Conservation (phyloP, 1,140 invertebrate species). For the Micrasema longulum region DNA sequence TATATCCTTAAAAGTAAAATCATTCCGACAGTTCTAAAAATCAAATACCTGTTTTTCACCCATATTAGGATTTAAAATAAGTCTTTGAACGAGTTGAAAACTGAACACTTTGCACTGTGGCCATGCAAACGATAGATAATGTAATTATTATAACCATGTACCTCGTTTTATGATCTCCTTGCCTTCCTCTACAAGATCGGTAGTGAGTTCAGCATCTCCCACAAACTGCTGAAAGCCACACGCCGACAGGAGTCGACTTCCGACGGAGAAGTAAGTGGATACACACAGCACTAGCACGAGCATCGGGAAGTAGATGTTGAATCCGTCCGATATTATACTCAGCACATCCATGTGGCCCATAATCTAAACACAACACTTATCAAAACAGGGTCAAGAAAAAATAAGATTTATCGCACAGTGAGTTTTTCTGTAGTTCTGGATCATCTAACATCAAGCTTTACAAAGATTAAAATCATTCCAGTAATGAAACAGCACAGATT, state of each 20-base stretch:
- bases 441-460: no score
- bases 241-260: constrained; percentile 86
- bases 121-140: no score
- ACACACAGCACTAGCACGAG: constrained; percentile 93
- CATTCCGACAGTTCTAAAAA: constrained; percentile 8
- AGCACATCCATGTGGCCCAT: constrained; percentile 99
- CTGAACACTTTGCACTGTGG: no score
- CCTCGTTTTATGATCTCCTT: constrained; percentile 88
- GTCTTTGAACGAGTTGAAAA: no score
- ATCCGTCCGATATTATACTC: constrained; percentile 95
- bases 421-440: no score
- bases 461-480: no score
- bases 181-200: constrained; percentile 94
- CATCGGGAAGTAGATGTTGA: constrained; percentile 99
- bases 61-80: constrained; percentile 22
- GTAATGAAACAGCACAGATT: no score
- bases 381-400: no score
- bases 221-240: constrained; percentile 97
- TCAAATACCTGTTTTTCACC: not conserved
- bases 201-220: constrained; percentile 92
- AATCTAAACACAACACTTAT: constrained; percentile 79
- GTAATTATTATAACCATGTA: no score
- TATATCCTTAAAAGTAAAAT: no score
- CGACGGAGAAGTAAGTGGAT: constrained; percentile 96
- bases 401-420: no score